Evolutionary conservation across 2,113 vertebrate species (phyloP).

Genomic region (Synodontis membranacea): DNA sequence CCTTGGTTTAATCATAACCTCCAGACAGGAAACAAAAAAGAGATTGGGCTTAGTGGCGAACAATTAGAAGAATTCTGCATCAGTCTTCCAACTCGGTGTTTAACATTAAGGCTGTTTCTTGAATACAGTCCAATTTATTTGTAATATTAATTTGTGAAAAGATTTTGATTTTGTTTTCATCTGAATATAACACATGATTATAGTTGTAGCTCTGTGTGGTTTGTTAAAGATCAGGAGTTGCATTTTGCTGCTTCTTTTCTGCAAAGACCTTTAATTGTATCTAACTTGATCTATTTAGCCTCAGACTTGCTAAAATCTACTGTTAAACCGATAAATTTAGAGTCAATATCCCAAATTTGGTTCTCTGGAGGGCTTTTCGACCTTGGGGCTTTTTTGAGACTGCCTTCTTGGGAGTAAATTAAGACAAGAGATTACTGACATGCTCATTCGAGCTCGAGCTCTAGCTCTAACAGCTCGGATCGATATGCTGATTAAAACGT

Average conservation of each 20-base stretch:
- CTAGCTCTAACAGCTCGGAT: constrained; percentile 61
- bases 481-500: constrained; percentile 73
- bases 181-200: neutral
- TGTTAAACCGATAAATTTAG: neutral
- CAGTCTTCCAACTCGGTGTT: neutral
- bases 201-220: neutral
- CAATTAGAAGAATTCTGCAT: neutral
- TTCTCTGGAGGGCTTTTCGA: constrained; percentile 57
- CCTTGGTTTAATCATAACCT: neutral
- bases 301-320: neutral
- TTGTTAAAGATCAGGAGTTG: neutral
- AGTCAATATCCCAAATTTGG: neutral
- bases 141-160: neutral
- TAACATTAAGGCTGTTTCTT: neutral
- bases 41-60: neutral
- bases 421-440: constrained; percentile 65
- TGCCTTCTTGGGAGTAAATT: constrained; percentile 66
- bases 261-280: neutral
- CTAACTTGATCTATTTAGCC: no score
- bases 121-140: neutral
- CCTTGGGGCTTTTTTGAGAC: constrained; percentile 69
- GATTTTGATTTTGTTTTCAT: neutral
- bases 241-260: neutral
- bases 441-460: constrained; percentile 65
- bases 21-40: neutral